phyloP scores from a whole-genome alignment of 2,113 vertebrate species.

The Spizaetus ornatus region DNA sequence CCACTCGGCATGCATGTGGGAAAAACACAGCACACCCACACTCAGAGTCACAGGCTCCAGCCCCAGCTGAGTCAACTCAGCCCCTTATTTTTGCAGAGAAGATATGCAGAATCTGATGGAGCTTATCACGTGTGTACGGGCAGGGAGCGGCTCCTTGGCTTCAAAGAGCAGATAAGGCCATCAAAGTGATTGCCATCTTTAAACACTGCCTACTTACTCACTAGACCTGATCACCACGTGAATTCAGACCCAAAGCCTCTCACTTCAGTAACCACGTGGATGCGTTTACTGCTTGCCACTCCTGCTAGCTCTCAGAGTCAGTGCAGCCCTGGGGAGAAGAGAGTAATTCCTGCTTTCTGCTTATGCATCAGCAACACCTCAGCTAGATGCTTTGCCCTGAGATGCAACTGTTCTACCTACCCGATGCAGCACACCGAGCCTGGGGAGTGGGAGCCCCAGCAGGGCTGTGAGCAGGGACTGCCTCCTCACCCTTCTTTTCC shows the following conservation, averaged over 20 bases:
- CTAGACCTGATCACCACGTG: neutral
- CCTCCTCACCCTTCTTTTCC: neutral
- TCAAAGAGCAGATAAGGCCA: conserved; percentile 51
- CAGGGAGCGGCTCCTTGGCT: neutral
- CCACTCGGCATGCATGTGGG: neutral
- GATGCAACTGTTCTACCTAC: neutral
- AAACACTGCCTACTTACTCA: neutral
- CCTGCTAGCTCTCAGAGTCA: neutral
- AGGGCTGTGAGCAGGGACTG: neutral
- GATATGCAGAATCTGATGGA: neutral
- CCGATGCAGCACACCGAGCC: fast-evolving
- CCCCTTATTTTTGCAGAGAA: neutral
- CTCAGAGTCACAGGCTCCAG: neutral
- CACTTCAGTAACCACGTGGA: neutral
- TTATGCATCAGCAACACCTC: neutral
- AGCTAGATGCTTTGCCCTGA: neutral
- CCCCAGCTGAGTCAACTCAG: conserved; percentile 5
- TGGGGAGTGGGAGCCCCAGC: neutral
- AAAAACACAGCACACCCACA: conserved; percentile 14
- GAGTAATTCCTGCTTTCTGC: neutral
- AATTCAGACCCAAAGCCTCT: neutral
- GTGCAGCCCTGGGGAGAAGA: neutral
- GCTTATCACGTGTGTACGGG: neutral
- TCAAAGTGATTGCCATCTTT: neutral
- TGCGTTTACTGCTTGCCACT: neutral